Percentiles rank a stretch among this genome's conserved stretches.
phyloP scores from a whole-genome alignment of 1,140 invertebrate genomes.

The Meteorus sp. region DNA sequence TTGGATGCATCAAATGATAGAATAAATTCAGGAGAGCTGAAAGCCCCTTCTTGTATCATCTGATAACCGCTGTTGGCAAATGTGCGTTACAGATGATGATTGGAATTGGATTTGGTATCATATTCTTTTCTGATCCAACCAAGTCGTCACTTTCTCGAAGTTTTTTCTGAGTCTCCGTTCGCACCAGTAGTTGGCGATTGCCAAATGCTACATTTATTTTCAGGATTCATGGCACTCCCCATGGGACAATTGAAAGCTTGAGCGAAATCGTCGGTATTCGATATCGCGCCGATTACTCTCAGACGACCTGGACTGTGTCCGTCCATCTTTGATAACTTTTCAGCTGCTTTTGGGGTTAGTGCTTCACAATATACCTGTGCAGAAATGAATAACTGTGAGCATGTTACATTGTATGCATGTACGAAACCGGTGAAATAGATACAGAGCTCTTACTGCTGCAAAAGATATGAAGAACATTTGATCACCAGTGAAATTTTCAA shows the following conservation, averaged over 20 bases:
- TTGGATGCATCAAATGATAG: no score
- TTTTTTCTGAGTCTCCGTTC: no score
- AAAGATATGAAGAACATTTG: constrained; percentile 85
- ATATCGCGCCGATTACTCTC: constrained; percentile 19
- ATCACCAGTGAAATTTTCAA: constrained; percentile 69
- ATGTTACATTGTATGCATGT: not conserved
- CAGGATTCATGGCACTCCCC: constrained; percentile 23
- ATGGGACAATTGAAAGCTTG: constrained; percentile 24
- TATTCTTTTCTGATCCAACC: no score
- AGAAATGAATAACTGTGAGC: not conserved
- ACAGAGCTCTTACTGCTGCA: constrained; percentile 77
- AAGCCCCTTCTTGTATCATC: no score
- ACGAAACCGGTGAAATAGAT: no score
- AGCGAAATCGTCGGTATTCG: constrained; percentile 24
- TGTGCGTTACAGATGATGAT: no score
- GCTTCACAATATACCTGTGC: constrained; percentile 17
- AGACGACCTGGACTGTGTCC: constrained; percentile 16
- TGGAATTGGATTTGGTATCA: no score
- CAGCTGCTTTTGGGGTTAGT: constrained; percentile 19
- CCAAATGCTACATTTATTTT: constrained; percentile 23
- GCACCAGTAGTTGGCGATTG: no score
- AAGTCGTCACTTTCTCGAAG: no score
- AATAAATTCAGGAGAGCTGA: no score
- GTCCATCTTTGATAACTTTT: not conserved
- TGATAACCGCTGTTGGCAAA: no score